Base-by-base conservation (phyloP, 1,140 invertebrate genomes). In the Ptiloglossa arizonensis region DNA sequence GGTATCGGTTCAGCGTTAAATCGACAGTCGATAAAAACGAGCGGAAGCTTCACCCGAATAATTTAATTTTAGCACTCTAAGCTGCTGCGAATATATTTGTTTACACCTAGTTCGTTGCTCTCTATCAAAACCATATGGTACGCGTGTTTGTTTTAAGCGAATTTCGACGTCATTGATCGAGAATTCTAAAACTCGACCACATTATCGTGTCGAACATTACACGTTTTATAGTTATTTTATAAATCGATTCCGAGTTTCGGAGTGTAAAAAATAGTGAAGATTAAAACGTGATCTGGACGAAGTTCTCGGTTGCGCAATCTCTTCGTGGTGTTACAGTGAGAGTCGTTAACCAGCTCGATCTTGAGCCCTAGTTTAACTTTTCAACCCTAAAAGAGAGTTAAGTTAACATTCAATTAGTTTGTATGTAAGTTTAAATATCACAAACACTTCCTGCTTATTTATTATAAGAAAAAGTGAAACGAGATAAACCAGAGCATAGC, bases 1-100 rank as follows among this genome's bases (percentile, higher is more conserved):
- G 17, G 15, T 24, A 44, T 38, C 22, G 13, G 22, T 56, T 11
- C 9, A 29, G 0, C n/a, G 6, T 71, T 35, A 41, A n/a, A 9
- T 22, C 15, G 13, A 4, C 15, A 48, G 56, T 59, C 54, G 54
- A 76, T 59, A 69, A 41, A 38, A 69, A 60, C 19, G 54, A 69
- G 32, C 64, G 41, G 52, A 75, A 76, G 54, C 64, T 17, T 46
- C 1, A 13, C 0, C 17, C 54, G 44, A 76, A 76, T 76, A 76
- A 69, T 41, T 69, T 76, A 76, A 60, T 50, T 76, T 76, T 76
- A 76, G 73, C 41, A 17, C 73, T 41, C 24, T 50, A 69, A 59
- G 66, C 54, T 50, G 73, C 54, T n/a, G 66, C 32, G 66, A 69
- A 69, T 76, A 69, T 59, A 69, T 76, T 76, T 76, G 73, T 76